Percentiles rank a stretch among this genome's conserved stretches.
phyloP scores from a whole-genome alignment of 1,140 invertebrate genomes.

The Dreissena rostriformis region DNA sequence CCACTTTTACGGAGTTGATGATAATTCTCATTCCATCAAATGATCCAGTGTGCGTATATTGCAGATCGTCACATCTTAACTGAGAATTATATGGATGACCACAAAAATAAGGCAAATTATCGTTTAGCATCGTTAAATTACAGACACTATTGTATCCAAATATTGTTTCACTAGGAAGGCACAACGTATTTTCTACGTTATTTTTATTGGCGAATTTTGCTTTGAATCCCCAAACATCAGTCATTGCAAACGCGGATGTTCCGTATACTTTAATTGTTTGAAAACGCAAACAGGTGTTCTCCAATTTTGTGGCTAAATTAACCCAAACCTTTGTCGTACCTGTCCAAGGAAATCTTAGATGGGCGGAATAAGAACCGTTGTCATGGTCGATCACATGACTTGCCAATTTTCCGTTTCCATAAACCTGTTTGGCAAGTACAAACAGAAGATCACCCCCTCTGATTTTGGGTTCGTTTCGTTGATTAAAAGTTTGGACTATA shows the following conservation, averaged over 20 bases:
- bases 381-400: constrained; percentile 45
- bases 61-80: constrained; percentile 14
- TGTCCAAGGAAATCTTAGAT: constrained; percentile 26
- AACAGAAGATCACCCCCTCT: constrained; percentile 24
- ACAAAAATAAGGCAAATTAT: constrained; percentile 45
- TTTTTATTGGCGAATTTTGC: constrained; percentile 13
- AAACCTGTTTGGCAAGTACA: constrained; percentile 3
- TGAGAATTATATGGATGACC: constrained; percentile 20
- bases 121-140: constrained; percentile 46
- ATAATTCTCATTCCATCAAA: constrained; percentile 6
- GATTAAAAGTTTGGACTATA: constrained; percentile 7
- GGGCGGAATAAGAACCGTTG: constrained; percentile 43
- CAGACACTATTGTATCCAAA: constrained; percentile 20
- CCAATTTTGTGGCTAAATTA: constrained; percentile 22
- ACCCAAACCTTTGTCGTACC: constrained; percentile 16
- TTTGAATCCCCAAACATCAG: constrained; percentile 12
- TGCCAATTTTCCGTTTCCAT: constrained; percentile 31
- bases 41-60: neutral
- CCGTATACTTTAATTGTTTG: constrained; percentile 25
- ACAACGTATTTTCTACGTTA: constrained; percentile 15
- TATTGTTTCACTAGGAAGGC: constrained; percentile 14
- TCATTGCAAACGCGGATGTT: constrained; percentile 13
- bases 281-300: constrained; percentile 33
- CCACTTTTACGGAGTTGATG: constrained; percentile 19
- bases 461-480: neutral